phyloP scores from a whole-genome alignment of 2,888 invertebrate genomes.

The Papilio demoleus region DNA sequence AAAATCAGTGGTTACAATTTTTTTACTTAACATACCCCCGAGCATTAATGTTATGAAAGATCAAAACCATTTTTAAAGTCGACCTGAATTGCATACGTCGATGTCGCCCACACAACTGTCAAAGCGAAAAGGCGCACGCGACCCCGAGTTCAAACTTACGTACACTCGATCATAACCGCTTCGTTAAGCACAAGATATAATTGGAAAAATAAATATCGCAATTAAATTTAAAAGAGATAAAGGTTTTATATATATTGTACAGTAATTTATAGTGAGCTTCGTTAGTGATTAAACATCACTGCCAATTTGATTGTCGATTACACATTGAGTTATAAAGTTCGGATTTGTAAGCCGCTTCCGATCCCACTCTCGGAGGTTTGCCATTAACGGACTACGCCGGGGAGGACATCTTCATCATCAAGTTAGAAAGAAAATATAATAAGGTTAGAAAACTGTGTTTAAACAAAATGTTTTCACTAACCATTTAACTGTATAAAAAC shows the following conservation, averaged over 20 bases:
- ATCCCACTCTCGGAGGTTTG: no score
- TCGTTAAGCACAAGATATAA: slow-evolving; percentile 56
- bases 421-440: not conserved
- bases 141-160: slow-evolving; percentile 65
- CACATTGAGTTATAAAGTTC: no score
- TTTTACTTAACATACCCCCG: not conserved
- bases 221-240: slow-evolving; percentile 10
- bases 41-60: not conserved
- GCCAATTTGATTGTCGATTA: not conserved
- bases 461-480: not conserved
- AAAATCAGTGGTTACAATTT: not conserved
- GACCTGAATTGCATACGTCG: slow-evolving; percentile 39
- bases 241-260: not conserved
- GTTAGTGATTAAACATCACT: not conserved
- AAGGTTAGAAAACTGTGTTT: not conserved
- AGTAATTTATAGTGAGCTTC: no score
- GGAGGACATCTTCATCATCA: no score
- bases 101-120: slow-evolving; percentile 63
- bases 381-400: no score
- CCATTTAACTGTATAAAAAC: not conserved
- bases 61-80: slow-evolving; percentile 5
- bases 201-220: slow-evolving; percentile 1
- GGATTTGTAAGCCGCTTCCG: no score
- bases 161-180: slow-evolving; percentile 59
- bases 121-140: slow-evolving; percentile 59